Evolutionary conservation across 2,797 vertebrate genomes (phyloP).

Genomic region (Galaxias olidus): DNA sequence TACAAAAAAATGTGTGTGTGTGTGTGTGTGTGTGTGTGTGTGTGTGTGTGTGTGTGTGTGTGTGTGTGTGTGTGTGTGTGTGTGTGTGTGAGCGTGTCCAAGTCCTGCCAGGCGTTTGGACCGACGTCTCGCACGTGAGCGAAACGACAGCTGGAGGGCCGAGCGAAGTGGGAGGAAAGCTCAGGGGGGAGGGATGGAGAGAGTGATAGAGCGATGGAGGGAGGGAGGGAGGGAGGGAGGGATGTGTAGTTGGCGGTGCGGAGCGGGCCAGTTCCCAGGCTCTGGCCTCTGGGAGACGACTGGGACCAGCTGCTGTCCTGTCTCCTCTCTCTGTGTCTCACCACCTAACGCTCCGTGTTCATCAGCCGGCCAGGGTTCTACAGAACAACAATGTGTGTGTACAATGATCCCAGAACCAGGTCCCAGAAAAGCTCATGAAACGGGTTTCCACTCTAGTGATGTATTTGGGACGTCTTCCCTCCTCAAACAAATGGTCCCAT

Average conservation of each 20-base stretch:
- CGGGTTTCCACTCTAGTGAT: no score
- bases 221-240: constrained; percentile 41
- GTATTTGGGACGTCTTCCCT: no score
- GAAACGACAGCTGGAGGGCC: constrained; percentile 66
- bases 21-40: neutral
- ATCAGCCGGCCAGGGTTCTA: no score
- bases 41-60: constrained; percentile 2
- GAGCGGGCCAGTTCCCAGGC: constrained; percentile 70
- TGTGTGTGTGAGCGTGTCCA: constrained; percentile 19
- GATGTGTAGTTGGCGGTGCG: constrained; percentile 35
- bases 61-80: constrained; percentile 1
- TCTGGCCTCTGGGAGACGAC: constrained; percentile 38
- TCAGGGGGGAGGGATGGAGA: constrained; percentile 36
- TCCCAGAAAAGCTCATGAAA: no score
- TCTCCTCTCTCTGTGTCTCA: neutral
- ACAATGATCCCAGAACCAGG: no score
- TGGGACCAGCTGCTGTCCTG: constrained; percentile 54
- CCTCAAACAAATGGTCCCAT: no score
- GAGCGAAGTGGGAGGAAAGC: constrained; percentile 29
- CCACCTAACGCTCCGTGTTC: neutral
- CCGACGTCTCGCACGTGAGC: constrained; percentile 63
- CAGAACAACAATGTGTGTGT: no score
- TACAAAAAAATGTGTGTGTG: constrained; percentile 1
- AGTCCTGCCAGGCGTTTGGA: constrained; percentile 68
- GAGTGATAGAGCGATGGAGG: constrained; percentile 31